phyloP scores from a whole-genome alignment of 2,888 invertebrate genomes.

The Drymonia ruficornis region DNA sequence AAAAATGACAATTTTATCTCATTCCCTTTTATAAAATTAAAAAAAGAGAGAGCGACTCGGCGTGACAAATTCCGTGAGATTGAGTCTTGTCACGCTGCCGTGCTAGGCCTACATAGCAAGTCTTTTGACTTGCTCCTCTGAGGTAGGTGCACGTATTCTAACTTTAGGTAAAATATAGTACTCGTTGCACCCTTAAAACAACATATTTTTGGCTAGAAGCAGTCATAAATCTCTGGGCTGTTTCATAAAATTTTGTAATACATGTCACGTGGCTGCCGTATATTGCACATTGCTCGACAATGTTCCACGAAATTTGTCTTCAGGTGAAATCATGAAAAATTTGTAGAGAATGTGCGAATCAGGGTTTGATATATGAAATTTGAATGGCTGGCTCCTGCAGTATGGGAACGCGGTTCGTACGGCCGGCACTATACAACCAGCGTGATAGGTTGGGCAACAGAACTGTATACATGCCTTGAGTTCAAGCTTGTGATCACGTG shows the following conservation, averaged over 20 bases:
- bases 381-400: constrained; percentile 42
- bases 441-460: constrained; percentile 15
- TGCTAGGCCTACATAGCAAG: too few species aligned
- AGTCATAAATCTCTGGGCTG: constrained; percentile 36
- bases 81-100: too few species aligned
- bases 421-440: constrained; percentile 24
- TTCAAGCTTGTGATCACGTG: too few species aligned
- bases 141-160: too few species aligned
- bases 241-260: constrained; percentile 43
- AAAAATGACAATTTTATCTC: too few species aligned
- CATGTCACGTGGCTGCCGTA: constrained; percentile 35
- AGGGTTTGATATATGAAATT: constrained; percentile 47
- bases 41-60: too few species aligned
- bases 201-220: constrained; percentile 11
- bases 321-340: constrained; percentile 39
- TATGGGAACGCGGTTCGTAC: constrained; percentile 17
- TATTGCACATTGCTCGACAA: constrained; percentile 34
- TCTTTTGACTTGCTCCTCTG: too few species aligned
- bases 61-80: too few species aligned
- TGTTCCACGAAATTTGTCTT: constrained; percentile 41
- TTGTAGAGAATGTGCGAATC: constrained; percentile 40
- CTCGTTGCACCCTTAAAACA: background rate
- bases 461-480: too few species aligned
- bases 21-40: too few species aligned
- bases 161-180: background rate